Base-by-base conservation (phyloP, 2,888 invertebrate genomes). In the Nezara viridula region DNA sequence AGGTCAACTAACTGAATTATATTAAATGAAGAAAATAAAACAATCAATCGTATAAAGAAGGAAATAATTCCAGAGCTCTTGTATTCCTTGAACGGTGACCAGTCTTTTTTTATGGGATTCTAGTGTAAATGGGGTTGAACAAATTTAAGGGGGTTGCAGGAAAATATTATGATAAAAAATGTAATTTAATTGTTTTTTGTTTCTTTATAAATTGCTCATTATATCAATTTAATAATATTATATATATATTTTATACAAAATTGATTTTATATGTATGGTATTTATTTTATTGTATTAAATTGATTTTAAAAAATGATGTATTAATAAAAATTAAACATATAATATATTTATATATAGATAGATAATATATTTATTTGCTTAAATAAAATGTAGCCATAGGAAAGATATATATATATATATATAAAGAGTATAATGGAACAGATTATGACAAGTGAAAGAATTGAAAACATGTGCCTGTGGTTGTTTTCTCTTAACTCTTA, bases 401-500 rank as follows among this genome's bases (percentile, higher is more conserved):
- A 47, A 9, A 47, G 12, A 55, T n/a, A 55, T 2, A 55, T 10
- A n/a, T 1, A 55, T 55, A 55, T 12, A n/a, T 55, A 55, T 55
- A 7, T 55, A 12, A n/a, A 14, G 0, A 16, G 32, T 32, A 0
- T 5, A 12, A 19, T 50, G 5, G 44, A 44, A 44, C 5, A 44
- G 32, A 0, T 73, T 32, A 73, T 19, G 66, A 5, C 19, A 32
- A 37, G 32, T 73, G 66, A 37, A 32, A 37, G 37, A 60, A 37
- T 73, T 73, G 16, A 37, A 60, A 32, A 37, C 32, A 73, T 7
- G 16, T 60, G 32, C 21, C 32, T 66, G 66, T 73, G 66, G 81
- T 81, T 81, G 81, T 81, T 81, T 81, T 81, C 81, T 47, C 81
- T 44, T n/a, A 81, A 10, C n/a, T 47, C 44, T 44, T 81, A 44